Percentiles rank a stretch among this genome's conserved stretches.
phyloP scores from a whole-genome alignment of 2,888 invertebrate species.

The Charanyca ferruginea region DNA sequence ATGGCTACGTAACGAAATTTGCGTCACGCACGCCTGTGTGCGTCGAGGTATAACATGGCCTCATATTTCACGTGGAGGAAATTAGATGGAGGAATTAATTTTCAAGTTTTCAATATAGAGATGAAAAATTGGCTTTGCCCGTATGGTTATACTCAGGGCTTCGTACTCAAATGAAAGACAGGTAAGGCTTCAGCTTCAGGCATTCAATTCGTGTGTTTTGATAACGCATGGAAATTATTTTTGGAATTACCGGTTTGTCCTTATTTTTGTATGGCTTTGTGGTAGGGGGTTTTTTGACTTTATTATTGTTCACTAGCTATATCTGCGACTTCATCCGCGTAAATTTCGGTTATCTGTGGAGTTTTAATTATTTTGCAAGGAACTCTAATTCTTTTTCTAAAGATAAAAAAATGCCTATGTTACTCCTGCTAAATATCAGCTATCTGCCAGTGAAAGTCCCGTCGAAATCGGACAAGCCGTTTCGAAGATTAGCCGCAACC shows the following conservation, averaged over 20 bases:
- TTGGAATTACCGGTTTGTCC: constrained; percentile 12
- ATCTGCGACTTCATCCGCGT: too few species aligned
- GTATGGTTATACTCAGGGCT: constrained; percentile 73
- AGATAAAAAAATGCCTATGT: too few species aligned
- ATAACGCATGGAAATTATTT: constrained; percentile 41
- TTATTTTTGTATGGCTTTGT: constrained; percentile 4
- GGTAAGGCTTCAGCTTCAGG: constrained; percentile 79
- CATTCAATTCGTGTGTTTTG: constrained; percentile 29
- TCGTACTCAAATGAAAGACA: constrained; percentile 78
- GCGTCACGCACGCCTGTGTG: constrained; percentile 85
- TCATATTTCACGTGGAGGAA: constrained; percentile 88
- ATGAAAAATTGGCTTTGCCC: constrained; percentile 80
- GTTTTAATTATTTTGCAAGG: too few species aligned
- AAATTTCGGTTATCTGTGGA: too few species aligned
- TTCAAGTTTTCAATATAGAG: constrained; percentile 88
- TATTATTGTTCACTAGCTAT: too few species aligned
- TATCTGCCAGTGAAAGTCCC: too few species aligned
- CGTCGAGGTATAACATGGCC: constrained; percentile 74
- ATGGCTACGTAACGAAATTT: constrained; percentile 89
- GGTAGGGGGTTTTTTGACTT: background rate
- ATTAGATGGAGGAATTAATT: constrained; percentile 89
- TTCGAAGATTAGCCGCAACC: too few species aligned
- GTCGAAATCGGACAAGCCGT: too few species aligned
- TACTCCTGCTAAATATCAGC: too few species aligned
- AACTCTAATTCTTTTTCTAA: too few species aligned